Base-by-base conservation (phyloP, 2,113 vertebrate genomes). In the Laticauda colubrina region DNA sequence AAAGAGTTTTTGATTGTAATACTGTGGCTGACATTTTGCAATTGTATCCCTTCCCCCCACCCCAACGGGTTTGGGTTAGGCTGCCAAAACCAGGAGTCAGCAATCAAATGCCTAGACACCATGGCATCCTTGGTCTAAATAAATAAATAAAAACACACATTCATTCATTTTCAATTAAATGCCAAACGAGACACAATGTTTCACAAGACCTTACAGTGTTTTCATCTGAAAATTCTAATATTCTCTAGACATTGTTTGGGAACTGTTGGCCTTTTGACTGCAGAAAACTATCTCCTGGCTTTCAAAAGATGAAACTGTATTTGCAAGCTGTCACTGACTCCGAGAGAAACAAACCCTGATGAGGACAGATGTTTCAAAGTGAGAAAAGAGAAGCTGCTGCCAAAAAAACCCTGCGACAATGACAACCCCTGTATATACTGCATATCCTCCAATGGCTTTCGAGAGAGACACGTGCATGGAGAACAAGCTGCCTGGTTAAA, bases 301-400 rank as follows among this genome's bases (percentile, higher is more conserved):
- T 81, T 39, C 69, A 88, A 93, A 86, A 92, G 87, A 75, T 89
- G 85, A 26, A 86, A 86, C 39, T 86, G 9, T 45, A 86, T 48
- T 23, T 86, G 85, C 39, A 48, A 57, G 85, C 43, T 86, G 85
- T 48, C 85, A 93, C 95, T 93, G 81, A 56, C 93, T 96, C 85
- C 92, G 90, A 69, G 93, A 93, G 69, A 94, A 89, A 94, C 94
- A 96, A 94, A 55, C 39, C 89, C 93, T 95, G 93, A 93, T 95
- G 95, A 96, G 90, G 64, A 24, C 87, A 53, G 34, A 90, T 90
- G 88, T 34, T 81, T 90, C 91, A 69, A 95, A 92, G 81, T 90
- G 93, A 91, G 61, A 55, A 88, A 94, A 85, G 61, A 18, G 85
- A 75, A 45, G 91, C 91, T 20, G 18, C 45, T n/a, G 1, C 23